These are phyloP conservation scores for Leuciscus idus DNA, from an alignment of 2,113 vertebrate genomes.

Conservation along the genomic window DNA sequence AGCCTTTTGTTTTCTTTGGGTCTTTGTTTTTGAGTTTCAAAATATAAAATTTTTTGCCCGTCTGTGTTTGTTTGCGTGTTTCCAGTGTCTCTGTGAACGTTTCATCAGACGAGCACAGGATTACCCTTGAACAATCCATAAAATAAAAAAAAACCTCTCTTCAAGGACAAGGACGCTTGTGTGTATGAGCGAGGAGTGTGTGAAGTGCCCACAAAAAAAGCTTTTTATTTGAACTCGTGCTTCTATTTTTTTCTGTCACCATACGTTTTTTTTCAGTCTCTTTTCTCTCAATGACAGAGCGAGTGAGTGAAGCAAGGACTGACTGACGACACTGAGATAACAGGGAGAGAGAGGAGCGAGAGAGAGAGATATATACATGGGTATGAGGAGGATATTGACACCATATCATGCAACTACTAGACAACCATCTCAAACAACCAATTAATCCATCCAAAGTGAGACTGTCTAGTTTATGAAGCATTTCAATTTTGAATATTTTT, in stretches of 20 bases:
- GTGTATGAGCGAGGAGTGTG: neutral
- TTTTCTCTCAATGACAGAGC: constrained; percentile 33
- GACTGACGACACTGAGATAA: constrained; percentile 30
- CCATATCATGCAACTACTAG: neutral
- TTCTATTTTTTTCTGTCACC: constrained; percentile 22
- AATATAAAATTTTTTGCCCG: constrained; percentile 51
- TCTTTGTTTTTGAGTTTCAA: constrained; percentile 55
- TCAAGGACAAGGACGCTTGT: constrained; percentile 65
- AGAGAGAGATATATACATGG: neutral
- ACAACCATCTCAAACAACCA: neutral
- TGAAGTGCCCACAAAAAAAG: constrained; percentile 41
- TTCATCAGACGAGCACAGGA: constrained; percentile 45
- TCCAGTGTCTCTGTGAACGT: constrained; percentile 35
- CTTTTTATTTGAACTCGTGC: constrained; percentile 30
- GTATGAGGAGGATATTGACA: neutral
- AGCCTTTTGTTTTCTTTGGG: constrained; percentile 45
- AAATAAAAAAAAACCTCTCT: constrained; percentile 40
- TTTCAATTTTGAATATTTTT: neutral
- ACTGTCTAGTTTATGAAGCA: neutral
- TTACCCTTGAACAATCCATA: constrained; percentile 45
- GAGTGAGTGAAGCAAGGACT: constrained; percentile 24
- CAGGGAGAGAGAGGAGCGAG: neutral
- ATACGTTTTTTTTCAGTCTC: constrained; percentile 20
- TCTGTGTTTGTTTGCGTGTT: constrained; percentile 51
- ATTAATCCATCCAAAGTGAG: neutral